phyloP scores from a whole-genome alignment of 2,888 invertebrate genomes.

The Baccha elongata region DNA sequence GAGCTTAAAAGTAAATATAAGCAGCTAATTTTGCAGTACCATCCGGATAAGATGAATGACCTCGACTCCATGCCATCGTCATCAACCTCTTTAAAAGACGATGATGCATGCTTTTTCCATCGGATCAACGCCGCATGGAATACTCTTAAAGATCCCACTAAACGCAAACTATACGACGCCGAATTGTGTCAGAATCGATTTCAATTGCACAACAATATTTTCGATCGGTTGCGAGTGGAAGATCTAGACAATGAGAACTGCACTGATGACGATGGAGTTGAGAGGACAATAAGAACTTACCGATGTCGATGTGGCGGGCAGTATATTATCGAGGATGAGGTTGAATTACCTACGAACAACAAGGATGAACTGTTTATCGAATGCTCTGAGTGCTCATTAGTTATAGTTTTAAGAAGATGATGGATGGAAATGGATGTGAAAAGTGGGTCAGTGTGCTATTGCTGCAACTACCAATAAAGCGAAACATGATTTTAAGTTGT shows the following conservation, averaged over 20 bases:
- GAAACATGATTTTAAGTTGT: conserved; percentile 41
- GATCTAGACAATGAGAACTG: conserved; percentile 84
- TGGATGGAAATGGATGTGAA: conserved; percentile 20
- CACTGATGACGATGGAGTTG: conserved; percentile 41
- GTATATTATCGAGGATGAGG: conserved; percentile 78
- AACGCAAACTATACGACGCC: conserved; percentile 87
- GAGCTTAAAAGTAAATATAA: conserved; percentile 81
- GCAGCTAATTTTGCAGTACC: conserved; percentile 81
- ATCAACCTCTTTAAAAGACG: conserved; percentile 57
- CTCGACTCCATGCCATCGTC: conserved; percentile 48
- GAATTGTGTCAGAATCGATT: conserved; percentile 85
- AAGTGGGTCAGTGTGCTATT: conserved; percentile 58
- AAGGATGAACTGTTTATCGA: conserved; percentile 83
- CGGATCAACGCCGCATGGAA: conserved; percentile 89
- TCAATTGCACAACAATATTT: conserved; percentile 84
- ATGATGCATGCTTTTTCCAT: conserved; percentile 80
- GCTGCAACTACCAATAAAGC: conserved; percentile 44
- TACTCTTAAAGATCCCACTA: conserved; percentile 85
- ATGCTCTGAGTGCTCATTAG: conserved; percentile 90
- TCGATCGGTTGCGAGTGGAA: conserved; percentile 81
- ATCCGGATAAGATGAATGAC: conserved; percentile 80
- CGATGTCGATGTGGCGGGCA: conserved; percentile 88
- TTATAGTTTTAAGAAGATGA: conserved; percentile 82
- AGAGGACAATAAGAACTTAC: conserved; percentile 80
- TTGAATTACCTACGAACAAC: conserved; percentile 56